phyloP scores from a whole-genome alignment of 2,888 invertebrate species.

The Phlogophora meticulosa region DNA sequence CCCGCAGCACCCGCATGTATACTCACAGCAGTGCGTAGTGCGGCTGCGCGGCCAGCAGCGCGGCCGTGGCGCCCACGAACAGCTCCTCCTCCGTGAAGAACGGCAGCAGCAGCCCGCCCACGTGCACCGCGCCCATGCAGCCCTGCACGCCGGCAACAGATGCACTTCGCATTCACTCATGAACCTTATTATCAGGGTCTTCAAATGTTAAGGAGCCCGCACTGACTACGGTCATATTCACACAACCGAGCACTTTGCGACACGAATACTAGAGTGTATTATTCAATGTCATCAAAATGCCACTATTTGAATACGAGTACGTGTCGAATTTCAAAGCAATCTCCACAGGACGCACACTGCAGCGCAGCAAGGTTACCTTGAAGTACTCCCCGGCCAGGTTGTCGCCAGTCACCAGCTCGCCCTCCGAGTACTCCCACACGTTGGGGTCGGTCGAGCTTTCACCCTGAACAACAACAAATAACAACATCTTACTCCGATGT shows the following conservation, averaged over 20 bases:
- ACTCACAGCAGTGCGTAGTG: slow-evolving; percentile 84
- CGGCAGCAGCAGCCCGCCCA: slow-evolving; percentile 95
- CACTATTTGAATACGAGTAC: no score
- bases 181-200: no score
- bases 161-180: no score
- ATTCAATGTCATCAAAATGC: no score
- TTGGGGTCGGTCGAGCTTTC: slow-evolving; percentile 80
- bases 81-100: slow-evolving; percentile 95
- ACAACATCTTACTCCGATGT: neutral
- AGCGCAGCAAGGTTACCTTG: slow-evolving; percentile 93
- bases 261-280: no score
- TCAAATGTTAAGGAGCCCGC: no score
- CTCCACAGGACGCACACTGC: no score
- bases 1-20: no score
- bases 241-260: no score
- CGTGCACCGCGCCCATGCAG: slow-evolving; percentile 96
- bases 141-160: slow-evolving; percentile 92
- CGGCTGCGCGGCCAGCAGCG: slow-evolving; percentile 84
- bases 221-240: no score
- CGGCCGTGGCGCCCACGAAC: slow-evolving; percentile 91
- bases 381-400: slow-evolving; percentile 86
- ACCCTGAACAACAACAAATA: slow-evolving; percentile 65
- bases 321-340: no score
- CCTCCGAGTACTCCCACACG: slow-evolving; percentile 82
- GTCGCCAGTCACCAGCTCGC: slow-evolving; percentile 81